Evolutionary conservation across 92 coral and sea anemone genomes (phyloP), one percentile per base, ranked within the genome.

Genomic region (Epizoanthus ramosus): DNA sequence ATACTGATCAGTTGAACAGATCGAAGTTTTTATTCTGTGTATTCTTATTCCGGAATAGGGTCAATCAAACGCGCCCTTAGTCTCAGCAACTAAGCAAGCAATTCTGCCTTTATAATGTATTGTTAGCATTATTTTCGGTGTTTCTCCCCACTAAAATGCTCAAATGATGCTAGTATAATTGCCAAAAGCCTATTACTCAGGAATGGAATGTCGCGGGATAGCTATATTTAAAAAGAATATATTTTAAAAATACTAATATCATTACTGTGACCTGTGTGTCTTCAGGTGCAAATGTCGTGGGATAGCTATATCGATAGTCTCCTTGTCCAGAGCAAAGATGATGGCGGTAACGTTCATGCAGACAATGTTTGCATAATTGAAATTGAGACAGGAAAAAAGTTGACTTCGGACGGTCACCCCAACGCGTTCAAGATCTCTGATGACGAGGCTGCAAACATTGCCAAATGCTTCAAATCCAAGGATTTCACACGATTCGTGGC

Each of bases 281-380:
- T 6, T 3, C 9, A 9, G 28, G 39, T 64, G 0, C 50, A 24
- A 81, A 92, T 92, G 96, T 90, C 93, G 74, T 92, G 96, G 93
- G 93, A 92, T 45, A 85, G 93, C 74, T 90, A 92, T 72, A 69
- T 90, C 67, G 90, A 90, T 39, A 89, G 80, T 84, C 54, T 92
- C 18, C 17, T 92, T 23, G 88, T 80, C 53, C 93, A 84, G 50
- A 84, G 91, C 19, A 87, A 90, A 69, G 93, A 92, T 79, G 37
- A n/a, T 3, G 0, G 53, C 50, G 96, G 96, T 35, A 31, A 43
- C 23, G 79, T 68, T 8, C 92, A 92, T 41, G 80, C 58, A 16
- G 96, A 92, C 61, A 74, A n/a, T 33, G 93, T 85, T 25, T 92
- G 93, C 23, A 90, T 92, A 5, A 85, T 92, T 74, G 91, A 91